phyloP scores from a whole-genome alignment of 2,113 vertebrate genomes.

The Burhinus bistriatus region DNA sequence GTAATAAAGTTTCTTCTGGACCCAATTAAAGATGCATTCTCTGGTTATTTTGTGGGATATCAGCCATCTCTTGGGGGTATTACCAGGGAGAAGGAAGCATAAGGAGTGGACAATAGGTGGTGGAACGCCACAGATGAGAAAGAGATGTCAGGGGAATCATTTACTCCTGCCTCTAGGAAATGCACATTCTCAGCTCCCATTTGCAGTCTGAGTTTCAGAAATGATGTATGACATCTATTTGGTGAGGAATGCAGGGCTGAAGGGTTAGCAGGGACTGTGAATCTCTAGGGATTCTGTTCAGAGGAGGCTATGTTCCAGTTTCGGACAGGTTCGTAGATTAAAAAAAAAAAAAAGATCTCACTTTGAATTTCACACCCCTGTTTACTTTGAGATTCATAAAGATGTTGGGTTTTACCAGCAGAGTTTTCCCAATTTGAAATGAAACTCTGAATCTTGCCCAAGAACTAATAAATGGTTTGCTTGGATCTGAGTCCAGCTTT shows the following conservation, averaged over 20 bases:
- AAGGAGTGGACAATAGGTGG: background rate
- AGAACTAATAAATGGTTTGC: background rate
- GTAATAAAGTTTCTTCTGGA: slow-evolving; percentile 77
- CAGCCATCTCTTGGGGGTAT: slow-evolving; percentile 18
- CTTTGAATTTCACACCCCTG: background rate
- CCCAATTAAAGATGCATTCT: slow-evolving; percentile 71
- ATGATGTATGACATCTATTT: slow-evolving; percentile 51
- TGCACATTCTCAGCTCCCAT: background rate
- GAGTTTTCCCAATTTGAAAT: background rate
- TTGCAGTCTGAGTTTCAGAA: slow-evolving; percentile 28
- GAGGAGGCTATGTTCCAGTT: background rate
- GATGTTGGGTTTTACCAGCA: background rate
- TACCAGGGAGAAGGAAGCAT: slow-evolving; percentile 8
- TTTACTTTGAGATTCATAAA: background rate
- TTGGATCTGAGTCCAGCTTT: background rate
- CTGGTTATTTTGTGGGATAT: background rate
- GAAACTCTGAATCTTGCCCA: background rate
- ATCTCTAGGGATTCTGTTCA: background rate
- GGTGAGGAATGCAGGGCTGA: slow-evolving; percentile 2
- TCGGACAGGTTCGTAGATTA: background rate
- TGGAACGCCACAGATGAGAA: background rate
- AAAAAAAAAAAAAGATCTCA: background rate
- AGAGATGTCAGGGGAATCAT: slow-evolving; percentile 15
- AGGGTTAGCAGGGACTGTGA: slow-evolving; percentile 7
- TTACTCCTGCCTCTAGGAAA: slow-evolving; percentile 35